Conservation (phyloP, 2,797 vertebrate species). For the Sandelia bainsii region DNA sequence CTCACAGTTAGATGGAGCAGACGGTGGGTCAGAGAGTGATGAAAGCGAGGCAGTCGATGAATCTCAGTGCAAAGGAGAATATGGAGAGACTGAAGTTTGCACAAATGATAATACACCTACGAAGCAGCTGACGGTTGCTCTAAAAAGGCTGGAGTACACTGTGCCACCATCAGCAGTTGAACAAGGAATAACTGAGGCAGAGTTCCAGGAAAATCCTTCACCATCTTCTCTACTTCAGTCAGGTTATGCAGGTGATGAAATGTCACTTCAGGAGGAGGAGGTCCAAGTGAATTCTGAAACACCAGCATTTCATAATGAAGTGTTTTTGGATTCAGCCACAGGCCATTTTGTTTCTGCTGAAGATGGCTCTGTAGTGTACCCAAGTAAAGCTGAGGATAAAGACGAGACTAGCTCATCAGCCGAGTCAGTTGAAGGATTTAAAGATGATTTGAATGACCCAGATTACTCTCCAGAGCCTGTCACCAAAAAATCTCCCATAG, state of each 20-base stretch:
- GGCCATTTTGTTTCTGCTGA: slow-evolving; percentile 71
- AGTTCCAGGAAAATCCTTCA: slow-evolving; percentile 20
- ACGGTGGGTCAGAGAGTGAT: slow-evolving; percentile 90
- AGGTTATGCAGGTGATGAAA: slow-evolving; percentile 31
- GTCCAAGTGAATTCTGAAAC: slow-evolving; percentile 55
- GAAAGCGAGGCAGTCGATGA: slow-evolving; percentile 68
- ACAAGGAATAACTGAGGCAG: slow-evolving; percentile 26
- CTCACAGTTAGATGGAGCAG: slow-evolving; percentile 90
- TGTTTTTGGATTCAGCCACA: slow-evolving; percentile 72
- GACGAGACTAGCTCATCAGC: slow-evolving; percentile 62
- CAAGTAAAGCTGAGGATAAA: slow-evolving; percentile 6
- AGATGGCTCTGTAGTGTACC: slow-evolving; percentile 17
- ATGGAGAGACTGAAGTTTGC: slow-evolving; percentile 15
- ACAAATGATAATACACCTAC: slow-evolving; percentile 55
- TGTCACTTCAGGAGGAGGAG: slow-evolving; percentile 65
- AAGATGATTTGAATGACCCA: slow-evolving; percentile 73
- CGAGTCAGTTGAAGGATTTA: slow-evolving; percentile 63
- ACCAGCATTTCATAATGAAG: slow-evolving; percentile 28
- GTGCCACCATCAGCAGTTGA: slow-evolving; percentile 31
- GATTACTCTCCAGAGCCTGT: slow-evolving; percentile 59
- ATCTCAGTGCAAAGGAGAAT: slow-evolving; percentile 29
- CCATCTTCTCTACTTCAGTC: slow-evolving; percentile 45
- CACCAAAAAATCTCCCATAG: slow-evolving; percentile 39
- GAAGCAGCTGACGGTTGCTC: slow-evolving; percentile 63
- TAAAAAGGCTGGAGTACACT: slow-evolving; percentile 69